Evolutionary conservation across 2,797 vertebrate genomes (phyloP), one percentile per base, ranked within the genome.

Genomic region (Hapalemur alaotrensis): DNA sequence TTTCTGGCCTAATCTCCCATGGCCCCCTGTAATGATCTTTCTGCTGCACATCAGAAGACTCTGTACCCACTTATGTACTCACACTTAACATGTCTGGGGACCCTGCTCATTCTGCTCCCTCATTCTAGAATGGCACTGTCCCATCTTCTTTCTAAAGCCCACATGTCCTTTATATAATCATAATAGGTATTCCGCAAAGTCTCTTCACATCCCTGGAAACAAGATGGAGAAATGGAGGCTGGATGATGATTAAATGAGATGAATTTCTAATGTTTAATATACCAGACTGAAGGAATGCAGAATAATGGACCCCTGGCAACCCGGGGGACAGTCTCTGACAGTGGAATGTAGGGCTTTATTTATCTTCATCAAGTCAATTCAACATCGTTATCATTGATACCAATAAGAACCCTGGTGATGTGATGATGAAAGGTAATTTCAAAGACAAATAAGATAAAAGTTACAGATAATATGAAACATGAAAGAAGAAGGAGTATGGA

Each of bases 351-450:
- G 50, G 30, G 25, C 25, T 95, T 7, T 76, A 17, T 82, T 91
- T 88, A 88, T 78, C 83, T 86, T 89, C 54, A 70, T 84, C 20
- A 70, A 23, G 38, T 96, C 78, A 87, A 57, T 81, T 63, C 86
- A 81, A 25, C 79, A 69, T 88, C 70, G 30, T 78, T 73, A 67
- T 69, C 78, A 65, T 65, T 65, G 65, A 83, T 59, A 92, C 57
- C 76, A 83, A 22, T 65, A 70, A 89, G 43, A 87, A 65, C 65
- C 78, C 18, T 38, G 32, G 73, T 93, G 82, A 78, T 57, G 83
- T 57, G 61, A 76, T 48, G 70, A 89, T 57, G 75, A 80, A 80
- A 79, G 50, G 35, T 54, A 79, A 79, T 54, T 38, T 79, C 50
- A 79, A 79, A 79, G 22, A 38, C 28, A 79, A 79, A 79, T 35